Evolutionary conservation across 2,797 vertebrate genomes (phyloP).

Genomic region (Microcaecilia unicolor): DNA sequence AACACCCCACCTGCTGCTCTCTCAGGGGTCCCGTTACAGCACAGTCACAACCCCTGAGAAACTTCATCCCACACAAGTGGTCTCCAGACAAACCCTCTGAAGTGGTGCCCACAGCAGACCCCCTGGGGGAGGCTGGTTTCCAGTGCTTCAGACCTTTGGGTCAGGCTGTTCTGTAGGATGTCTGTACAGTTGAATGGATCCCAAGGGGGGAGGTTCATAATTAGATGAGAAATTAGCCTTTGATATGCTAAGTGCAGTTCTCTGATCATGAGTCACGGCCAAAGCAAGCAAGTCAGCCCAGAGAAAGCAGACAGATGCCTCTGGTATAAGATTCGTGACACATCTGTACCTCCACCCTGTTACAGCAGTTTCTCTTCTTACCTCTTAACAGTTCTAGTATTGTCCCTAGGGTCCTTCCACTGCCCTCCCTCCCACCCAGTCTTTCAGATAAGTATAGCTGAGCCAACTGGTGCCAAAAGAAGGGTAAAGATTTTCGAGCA

Average conservation of each 20-base stretch:
- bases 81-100: slow-evolving; percentile 55
- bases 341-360: neutral
- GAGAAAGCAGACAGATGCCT: neutral
- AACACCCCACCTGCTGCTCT: slow-evolving; percentile 13
- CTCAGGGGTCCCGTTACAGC: slow-evolving; percentile 24
- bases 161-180: slow-evolving; percentile 38
- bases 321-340: neutral
- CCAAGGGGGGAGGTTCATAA: slow-evolving; percentile 32
- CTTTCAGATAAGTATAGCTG: too few species aligned
- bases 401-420: too few species aligned
- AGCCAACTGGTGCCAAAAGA: too few species aligned
- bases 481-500: too few species aligned
- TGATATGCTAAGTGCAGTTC: slow-evolving; percentile 12
- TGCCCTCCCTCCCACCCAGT: too few species aligned
- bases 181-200: slow-evolving; percentile 36
- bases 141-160: slow-evolving; percentile 39
- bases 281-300: neutral
- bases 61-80: slow-evolving; percentile 55
- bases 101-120: slow-evolving; percentile 53
- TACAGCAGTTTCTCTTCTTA: too few species aligned
- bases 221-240: slow-evolving; percentile 25
- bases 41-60: slow-evolving; percentile 40
- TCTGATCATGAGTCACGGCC: slow-evolving; percentile 1
- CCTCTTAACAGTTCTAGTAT: too few species aligned
- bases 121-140: slow-evolving; percentile 32